phyloP scores from a whole-genome alignment of 2,113 vertebrate species.

The Xenus cinereus region DNA sequence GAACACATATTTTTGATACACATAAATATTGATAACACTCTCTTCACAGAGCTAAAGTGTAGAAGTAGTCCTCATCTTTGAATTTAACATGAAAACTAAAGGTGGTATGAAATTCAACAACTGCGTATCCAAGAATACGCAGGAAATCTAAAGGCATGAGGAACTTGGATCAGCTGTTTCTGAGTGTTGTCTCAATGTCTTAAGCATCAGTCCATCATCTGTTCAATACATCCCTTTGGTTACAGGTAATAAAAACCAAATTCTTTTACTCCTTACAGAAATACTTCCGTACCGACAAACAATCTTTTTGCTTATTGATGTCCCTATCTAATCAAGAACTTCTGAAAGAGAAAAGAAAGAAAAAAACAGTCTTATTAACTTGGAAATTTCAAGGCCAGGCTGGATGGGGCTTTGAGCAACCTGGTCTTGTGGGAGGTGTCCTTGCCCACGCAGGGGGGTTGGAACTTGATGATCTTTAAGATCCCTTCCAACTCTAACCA shows the following conservation, averaged over 20 bases:
- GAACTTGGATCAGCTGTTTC: background rate
- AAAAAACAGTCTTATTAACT: background rate
- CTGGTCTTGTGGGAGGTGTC: too few relatives aligned
- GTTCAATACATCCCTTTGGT: background rate
- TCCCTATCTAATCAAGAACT: background rate
- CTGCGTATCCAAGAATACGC: background rate
- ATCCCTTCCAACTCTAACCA: too few relatives aligned
- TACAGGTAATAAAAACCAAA: background rate
- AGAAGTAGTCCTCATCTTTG: background rate
- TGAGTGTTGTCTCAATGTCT: background rate
- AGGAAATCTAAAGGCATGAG: background rate
- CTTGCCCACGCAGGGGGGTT: too few relatives aligned
- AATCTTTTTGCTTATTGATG: background rate
- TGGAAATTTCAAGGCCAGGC: background rate
- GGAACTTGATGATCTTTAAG: too few relatives aligned
- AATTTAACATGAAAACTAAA: background rate
- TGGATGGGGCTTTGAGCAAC: too few relatives aligned
- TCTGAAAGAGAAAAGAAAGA: background rate
- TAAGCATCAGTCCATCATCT: background rate
- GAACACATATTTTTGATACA: rapidly evolving
- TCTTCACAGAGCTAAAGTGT: background rate
- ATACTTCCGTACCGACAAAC: background rate
- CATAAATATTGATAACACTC: background rate
- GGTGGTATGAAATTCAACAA: background rate
- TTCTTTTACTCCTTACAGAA: background rate